Evolutionary conservation across 2,113 vertebrate genomes (phyloP), one percentile per base, ranked within the genome.

Genomic region (Lethenteron camtschaticum): DNA sequence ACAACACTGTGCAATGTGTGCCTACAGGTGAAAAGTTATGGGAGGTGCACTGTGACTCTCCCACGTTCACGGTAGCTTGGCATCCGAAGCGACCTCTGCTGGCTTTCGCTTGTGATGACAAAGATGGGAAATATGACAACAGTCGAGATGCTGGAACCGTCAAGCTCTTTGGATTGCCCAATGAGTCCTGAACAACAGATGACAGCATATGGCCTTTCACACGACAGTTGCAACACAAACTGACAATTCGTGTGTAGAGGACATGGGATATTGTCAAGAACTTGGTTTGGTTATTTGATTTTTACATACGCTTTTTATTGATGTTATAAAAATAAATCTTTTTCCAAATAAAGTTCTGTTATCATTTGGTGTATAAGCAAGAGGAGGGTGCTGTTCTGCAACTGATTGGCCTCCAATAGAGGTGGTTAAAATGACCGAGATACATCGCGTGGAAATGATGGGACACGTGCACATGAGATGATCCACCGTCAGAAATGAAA

Each of bases 31-130:
- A 97, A 82, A 95, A 96, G 77, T 81, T 99, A 55, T 97, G 94
- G 90, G 92, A 99, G 78, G 88, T 99, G n/a, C 94, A 97, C 78
- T 99, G 94, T 0, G 94, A 99, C 72, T 99, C 91, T 1, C 92
- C 94, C 1, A 99, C 94, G 69, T 99, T 99, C 77, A 99, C 94
- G 0, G 94, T 97, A 20, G 94, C 94, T 56, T 99, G 94, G 94
- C 94, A 99, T 75, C 94, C 94, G 2, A 95, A 95, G 79, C 81
- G 88, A 69, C 90, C 90, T 0, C 80, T 99, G 73, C 75, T 96
- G 78, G 94, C 94, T 1, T 99, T 92, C 11, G 92, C 92, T 73
- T 99, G 94, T 58, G 94, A 99, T 0, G 94, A 99, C 82, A 99
- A 99, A 78, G 94, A 99, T 56, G 88, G 90, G 68, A 99, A 99